Conservation (phyloP, 2,797 vertebrate species). For the Scolopax bukidnonensis region DNA sequence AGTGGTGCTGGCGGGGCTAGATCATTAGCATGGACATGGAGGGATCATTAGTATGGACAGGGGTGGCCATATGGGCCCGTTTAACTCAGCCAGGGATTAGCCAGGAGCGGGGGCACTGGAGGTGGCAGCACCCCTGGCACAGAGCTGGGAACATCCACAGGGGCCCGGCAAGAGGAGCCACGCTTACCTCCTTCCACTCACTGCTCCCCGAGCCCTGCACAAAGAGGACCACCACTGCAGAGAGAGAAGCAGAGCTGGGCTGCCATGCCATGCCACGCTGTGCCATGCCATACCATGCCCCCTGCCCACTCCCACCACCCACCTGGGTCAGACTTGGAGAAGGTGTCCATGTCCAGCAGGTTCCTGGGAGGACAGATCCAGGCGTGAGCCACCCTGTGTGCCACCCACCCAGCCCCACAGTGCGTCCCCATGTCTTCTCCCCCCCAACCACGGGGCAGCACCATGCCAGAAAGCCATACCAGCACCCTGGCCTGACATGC, state of each 20-base stretch:
- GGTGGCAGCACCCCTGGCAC: background rate
- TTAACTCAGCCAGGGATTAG: conserved; percentile 33
- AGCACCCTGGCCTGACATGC: accelerated
- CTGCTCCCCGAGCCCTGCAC: conserved; percentile 91
- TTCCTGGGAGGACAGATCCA: conserved; percentile 75
- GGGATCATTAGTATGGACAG: background rate
- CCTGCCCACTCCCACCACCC: conserved; percentile 53
- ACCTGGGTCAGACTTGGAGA: conserved; percentile 96
- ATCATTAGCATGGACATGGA: background rate
- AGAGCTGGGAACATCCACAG: background rate
- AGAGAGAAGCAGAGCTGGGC: conserved; percentile 11
- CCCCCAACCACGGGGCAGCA: background rate
- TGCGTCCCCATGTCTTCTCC: background rate
- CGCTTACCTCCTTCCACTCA: conserved; percentile 97
- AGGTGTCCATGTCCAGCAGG: conserved; percentile 93
- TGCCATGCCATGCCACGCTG: accelerated
- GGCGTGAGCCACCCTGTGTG: background rate
- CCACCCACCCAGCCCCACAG: background rate
- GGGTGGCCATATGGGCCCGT: conserved; percentile 39
- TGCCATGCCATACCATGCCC: background rate
- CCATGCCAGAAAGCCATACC: background rate
- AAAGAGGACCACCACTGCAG: conserved; percentile 89
- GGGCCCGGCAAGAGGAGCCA: accelerated
- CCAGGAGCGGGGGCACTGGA: background rate
- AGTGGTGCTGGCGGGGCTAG: background rate